A percentile compares a stretch with the other conserved stretches of the same genome.
Conservation (phyloP, 53 echinoderm and acorn worm species). For the Mesocentrotus franciscanus region DNA sequence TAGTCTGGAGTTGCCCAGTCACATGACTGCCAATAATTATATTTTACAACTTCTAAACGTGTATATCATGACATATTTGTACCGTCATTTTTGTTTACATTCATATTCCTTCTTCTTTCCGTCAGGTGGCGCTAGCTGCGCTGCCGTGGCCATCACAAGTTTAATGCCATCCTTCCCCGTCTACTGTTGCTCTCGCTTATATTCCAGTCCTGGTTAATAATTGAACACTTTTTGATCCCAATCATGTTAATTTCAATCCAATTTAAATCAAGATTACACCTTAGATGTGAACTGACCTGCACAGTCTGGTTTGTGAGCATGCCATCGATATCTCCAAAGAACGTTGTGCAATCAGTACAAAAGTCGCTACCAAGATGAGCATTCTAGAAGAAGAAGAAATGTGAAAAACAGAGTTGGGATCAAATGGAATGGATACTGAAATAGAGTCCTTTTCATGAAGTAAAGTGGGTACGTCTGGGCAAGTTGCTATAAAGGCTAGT, state of each 20-base stretch:
- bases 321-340: slow-evolving; percentile 72
- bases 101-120: too few species aligned
- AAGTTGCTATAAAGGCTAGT: too few species aligned
- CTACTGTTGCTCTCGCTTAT: too few species aligned
- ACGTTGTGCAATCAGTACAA: slow-evolving; percentile 77
- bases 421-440: too few species aligned
- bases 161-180: too few species aligned
- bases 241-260: neutral
- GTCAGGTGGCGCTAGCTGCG: too few species aligned
- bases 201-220: too few species aligned
- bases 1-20: too few species aligned
- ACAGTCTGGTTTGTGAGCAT: slow-evolving; percentile 77
- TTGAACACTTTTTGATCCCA: neutral
- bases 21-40: too few species aligned
- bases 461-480: too few species aligned
- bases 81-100: neutral
- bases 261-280: neutral
- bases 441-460: too few species aligned
- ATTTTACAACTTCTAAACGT: neutral
- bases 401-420: neutral
- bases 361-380: slow-evolving; percentile 39
- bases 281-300: slow-evolving; percentile 70
- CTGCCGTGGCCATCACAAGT: too few species aligned
- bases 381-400: neutral
- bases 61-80: neutral